Evolutionary conservation across 2,888 invertebrate genomes (phyloP).

Genomic region (Drosophila gaucha): DNA sequence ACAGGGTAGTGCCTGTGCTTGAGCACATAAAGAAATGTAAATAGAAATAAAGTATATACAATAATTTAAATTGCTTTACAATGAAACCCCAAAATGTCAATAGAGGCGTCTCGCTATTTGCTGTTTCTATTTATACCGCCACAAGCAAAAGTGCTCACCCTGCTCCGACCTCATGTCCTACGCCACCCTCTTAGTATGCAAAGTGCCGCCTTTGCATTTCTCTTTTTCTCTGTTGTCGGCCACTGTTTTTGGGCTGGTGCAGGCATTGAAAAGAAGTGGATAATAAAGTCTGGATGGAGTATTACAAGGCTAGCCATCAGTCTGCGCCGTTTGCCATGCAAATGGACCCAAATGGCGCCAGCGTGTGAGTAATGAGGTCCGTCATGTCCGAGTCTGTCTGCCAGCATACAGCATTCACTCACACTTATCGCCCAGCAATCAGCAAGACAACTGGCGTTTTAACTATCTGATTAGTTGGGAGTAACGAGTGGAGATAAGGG

Average conservation of each 20-base stretch:
- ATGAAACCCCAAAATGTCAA: conserved; percentile 79
- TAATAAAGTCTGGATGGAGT: conserved; percentile 47
- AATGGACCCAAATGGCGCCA: conserved; percentile 51
- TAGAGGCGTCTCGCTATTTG: conserved; percentile 66
- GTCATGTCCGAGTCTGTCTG: conserved; percentile 21
- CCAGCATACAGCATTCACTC: conserved; percentile 15
- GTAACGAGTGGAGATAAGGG: neutral
- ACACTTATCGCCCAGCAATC: conserved; percentile 1
- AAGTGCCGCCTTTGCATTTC: conserved; percentile 62
- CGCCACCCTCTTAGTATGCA: conserved; percentile 66
- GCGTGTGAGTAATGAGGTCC: conserved; percentile 55
- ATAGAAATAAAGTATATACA: conserved; percentile 71
- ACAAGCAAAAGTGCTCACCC: neutral
- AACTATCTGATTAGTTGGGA: neutral
- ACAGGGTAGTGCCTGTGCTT: conserved; percentile 17
- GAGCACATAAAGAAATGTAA: conserved; percentile 11
- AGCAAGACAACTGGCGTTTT: conserved; percentile 7
- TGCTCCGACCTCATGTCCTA: neutral
- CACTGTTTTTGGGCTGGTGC: conserved; percentile 43
- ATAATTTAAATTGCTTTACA: conserved; percentile 80
- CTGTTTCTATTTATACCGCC: conserved; percentile 63
- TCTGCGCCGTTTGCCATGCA: conserved; percentile 12
- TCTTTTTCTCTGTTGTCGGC: conserved; percentile 10
- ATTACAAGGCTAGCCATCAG: conserved; percentile 14
- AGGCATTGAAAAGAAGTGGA: conserved; percentile 62